Conservation (phyloP, 2,113 vertebrate genomes). For the Vulpes vulpes region DNA sequence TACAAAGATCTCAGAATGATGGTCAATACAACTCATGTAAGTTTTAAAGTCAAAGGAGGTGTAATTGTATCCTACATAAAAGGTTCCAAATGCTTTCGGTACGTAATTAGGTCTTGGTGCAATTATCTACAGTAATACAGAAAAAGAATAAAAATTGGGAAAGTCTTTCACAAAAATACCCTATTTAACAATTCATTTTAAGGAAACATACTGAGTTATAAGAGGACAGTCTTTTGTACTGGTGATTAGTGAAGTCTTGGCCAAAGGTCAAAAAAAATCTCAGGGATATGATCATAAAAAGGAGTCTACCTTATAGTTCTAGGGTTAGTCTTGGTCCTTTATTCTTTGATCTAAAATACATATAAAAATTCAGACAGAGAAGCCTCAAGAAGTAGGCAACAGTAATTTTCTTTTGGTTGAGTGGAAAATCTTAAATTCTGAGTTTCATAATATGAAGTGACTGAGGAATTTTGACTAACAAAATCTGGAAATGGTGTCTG, state of each 20-base stretch:
- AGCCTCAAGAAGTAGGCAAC: background rate
- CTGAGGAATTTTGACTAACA: background rate
- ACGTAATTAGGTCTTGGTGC: background rate
- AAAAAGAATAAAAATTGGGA: background rate
- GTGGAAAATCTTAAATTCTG: background rate
- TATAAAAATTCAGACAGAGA: background rate
- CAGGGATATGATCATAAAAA: background rate
- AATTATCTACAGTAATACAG: background rate
- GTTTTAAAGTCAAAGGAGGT: background rate
- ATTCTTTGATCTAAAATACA: background rate
- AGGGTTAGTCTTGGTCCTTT: background rate
- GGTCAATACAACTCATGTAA: background rate
- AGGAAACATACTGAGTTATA: background rate
- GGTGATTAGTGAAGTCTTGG: background rate
- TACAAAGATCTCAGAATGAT: background rate
- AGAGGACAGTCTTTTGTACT: background rate
- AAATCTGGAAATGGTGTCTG: background rate
- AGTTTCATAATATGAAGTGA: background rate
- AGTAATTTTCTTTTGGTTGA: background rate
- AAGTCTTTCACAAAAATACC: background rate
- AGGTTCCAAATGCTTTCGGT: background rate
- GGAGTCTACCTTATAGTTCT: background rate
- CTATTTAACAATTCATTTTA: background rate
- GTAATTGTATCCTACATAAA: background rate
- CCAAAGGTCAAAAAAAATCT: background rate